These are phyloP conservation scores for Stegophylla sp. DNA, from an alignment of 2,888 invertebrate genomes.

Conservation along the genomic window DNA sequence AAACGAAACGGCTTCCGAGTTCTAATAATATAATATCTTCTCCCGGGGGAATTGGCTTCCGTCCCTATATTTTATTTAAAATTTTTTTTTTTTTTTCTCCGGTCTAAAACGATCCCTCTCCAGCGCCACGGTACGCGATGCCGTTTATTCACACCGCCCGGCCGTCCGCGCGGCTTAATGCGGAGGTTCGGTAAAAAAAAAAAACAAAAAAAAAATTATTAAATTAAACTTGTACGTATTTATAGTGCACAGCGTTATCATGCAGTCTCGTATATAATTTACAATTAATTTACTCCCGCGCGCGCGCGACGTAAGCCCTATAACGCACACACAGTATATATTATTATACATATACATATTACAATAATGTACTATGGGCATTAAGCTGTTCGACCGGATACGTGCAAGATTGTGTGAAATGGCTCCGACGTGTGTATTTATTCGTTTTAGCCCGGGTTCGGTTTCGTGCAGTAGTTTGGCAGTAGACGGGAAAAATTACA, in stretches of 20 bases:
- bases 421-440: too few relatives aligned
- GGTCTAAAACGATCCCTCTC: neutral
- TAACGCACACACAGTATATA: neutral
- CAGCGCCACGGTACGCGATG: neutral
- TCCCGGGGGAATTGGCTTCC: slow-evolving; percentile 32
- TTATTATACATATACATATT: neutral
- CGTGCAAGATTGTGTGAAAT: neutral
- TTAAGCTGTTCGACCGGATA: neutral
- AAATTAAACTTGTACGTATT: too few relatives aligned
- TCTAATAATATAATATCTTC: neutral
- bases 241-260: too few relatives aligned
- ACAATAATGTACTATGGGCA: neutral
- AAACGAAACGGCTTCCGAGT: too few relatives aligned
- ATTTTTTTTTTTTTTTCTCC: too few relatives aligned
- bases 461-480: too few relatives aligned
- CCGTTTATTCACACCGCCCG: neutral
- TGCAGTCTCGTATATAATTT: too few relatives aligned
- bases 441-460: too few relatives aligned
- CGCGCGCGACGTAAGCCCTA: too few relatives aligned
- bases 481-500: too few relatives aligned
- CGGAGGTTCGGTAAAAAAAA: neutral
- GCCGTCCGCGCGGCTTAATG: neutral
- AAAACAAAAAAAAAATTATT: neutral
- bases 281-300: too few relatives aligned
- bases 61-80: slow-evolving; percentile 16